phyloP scores from a whole-genome alignment of 2,113 vertebrate genomes.

The Bos taurus region DNA sequence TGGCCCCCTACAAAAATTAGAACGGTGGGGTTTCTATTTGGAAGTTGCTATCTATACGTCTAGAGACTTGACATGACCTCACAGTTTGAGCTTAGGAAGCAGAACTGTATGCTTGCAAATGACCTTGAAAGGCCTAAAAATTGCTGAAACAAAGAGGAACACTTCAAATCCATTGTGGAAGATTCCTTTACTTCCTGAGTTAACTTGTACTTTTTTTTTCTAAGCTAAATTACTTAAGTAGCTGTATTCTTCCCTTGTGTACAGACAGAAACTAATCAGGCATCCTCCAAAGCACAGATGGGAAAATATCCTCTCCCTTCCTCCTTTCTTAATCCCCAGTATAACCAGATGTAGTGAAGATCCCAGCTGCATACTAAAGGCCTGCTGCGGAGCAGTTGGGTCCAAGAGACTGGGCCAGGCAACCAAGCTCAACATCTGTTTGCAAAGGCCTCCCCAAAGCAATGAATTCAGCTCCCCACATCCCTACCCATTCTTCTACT shows the following conservation, averaged over 20 bases:
- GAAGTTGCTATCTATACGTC: background rate
- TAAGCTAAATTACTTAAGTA: conserved; percentile 68
- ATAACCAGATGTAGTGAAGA: conserved; percentile 48
- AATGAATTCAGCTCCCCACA: background rate
- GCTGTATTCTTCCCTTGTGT: conserved; percentile 55
- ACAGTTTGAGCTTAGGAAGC: conserved; percentile 14
- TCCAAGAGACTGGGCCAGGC: conserved; percentile 3
- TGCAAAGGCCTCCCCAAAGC: background rate
- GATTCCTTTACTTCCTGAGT: conserved; percentile 60
- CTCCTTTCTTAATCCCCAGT: conserved; percentile 44
- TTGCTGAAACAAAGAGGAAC: conserved; percentile 34
- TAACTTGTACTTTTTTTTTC: conserved; percentile 51
- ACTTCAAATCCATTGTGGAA: conserved; percentile 47
- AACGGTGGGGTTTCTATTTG: background rate
- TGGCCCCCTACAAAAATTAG: background rate
- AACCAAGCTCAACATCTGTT: background rate
- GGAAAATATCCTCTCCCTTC: conserved; percentile 39
- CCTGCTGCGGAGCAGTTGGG: background rate
- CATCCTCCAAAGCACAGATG: conserved; percentile 58
- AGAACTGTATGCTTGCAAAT: background rate
- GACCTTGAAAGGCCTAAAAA: conserved; percentile 30
- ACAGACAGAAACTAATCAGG: conserved; percentile 59
- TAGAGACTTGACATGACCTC: conserved; percentile 22
- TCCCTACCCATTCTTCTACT: background rate
- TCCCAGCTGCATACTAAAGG: conserved; percentile 59